phyloP scores from a whole-genome alignment of 2,797 vertebrate species.

The Poecilia wingei region DNA sequence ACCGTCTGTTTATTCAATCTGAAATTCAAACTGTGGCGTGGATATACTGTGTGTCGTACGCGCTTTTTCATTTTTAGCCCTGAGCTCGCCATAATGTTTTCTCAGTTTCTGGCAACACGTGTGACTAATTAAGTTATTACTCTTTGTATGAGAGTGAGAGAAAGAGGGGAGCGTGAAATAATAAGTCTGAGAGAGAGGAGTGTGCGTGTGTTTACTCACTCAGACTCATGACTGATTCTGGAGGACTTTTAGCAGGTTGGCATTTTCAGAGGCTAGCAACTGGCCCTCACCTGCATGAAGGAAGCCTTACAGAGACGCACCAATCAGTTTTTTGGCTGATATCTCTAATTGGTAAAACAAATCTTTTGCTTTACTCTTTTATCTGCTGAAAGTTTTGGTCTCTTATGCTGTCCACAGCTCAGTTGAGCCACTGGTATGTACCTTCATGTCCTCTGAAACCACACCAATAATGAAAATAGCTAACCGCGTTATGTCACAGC shows the following conservation, averaged over 20 bases:
- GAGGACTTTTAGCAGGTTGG: conserved; percentile 31
- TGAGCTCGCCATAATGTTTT: conserved; percentile 29
- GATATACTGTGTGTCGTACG: conserved; percentile 46
- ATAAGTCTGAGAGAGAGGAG: background rate
- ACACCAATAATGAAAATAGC: background rate
- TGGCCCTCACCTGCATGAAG: conserved; percentile 21
- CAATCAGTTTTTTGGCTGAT: background rate
- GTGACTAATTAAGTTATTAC: conserved; percentile 56
- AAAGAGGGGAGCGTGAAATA: conserved; percentile 8
- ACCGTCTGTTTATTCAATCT: conserved; percentile 59
- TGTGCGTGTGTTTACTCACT: conserved; percentile 17
- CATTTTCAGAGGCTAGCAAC: conserved; percentile 23
- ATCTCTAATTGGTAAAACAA: background rate
- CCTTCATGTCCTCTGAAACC: background rate
- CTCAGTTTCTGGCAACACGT: conserved; percentile 45
- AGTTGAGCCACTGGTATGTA: background rate
- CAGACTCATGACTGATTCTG: conserved; percentile 36
- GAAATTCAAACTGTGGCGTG: conserved; percentile 45
- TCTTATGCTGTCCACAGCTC: background rate
- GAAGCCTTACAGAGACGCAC: conserved; percentile 17
- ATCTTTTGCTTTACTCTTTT: background rate
- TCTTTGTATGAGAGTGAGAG: conserved; percentile 13
- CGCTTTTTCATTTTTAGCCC: conserved; percentile 26
- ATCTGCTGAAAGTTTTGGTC: background rate
- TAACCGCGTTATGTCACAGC: background rate